Evolutionary conservation across 1,140 invertebrate species (phyloP).

Genomic region (Leptonema lineaticorne): DNA sequence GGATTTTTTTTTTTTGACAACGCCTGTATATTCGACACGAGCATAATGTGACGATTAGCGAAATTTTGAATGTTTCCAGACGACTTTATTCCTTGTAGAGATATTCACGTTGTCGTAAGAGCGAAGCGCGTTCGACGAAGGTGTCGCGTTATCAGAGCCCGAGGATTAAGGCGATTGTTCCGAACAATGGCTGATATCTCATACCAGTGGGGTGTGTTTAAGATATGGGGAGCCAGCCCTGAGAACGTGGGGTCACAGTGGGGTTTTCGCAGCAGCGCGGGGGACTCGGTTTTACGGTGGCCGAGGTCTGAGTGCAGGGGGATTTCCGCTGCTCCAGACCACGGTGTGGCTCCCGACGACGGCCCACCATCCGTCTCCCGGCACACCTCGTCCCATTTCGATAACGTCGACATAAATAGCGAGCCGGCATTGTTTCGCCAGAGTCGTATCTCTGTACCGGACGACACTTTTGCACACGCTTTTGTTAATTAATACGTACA

Average conservation of each 20-base stretch:
- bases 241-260: no score
- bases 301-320: neutral
- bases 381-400: neutral
- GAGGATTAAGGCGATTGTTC: conserved; percentile 2
- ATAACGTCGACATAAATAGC: conserved; percentile 17
- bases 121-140: neutral
- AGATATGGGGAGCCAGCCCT: no score
- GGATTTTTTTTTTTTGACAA: no score
- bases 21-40: no score
- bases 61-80: no score
- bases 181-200: neutral
- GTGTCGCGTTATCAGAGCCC: neutral
- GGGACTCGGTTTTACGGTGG: neutral
- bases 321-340: no score
- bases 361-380: neutral
- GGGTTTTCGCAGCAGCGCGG: no score
- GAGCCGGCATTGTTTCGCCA: conserved; percentile 2
- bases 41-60: no score
- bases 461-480: conserved; percentile 5
- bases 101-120: no score
- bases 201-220: neutral
- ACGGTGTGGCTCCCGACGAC: neutral
- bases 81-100: no score
- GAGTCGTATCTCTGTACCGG: neutral
- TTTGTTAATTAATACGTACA: conserved; percentile 13